Conservation (phyloP, 2,888 invertebrate species). For the Metalampra italica region DNA sequence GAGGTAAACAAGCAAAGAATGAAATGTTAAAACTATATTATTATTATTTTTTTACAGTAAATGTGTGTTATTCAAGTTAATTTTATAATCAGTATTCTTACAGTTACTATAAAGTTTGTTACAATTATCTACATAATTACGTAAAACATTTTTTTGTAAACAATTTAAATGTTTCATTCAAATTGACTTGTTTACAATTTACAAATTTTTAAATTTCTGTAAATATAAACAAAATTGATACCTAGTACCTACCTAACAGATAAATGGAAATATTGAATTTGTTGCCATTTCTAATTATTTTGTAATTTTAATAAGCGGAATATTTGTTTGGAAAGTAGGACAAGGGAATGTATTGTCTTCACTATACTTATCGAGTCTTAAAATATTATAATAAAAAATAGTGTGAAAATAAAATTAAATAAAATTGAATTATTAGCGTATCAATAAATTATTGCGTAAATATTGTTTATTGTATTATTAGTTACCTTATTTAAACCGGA, state of each 20-base stretch:
- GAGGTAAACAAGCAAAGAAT: no score
- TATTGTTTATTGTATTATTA: conserved; percentile 28
- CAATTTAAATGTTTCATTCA: no score
- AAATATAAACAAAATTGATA: background rate
- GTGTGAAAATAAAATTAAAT: conserved; percentile 55
- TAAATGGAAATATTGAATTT: background rate
- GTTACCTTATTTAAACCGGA: background rate
- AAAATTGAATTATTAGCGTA: conserved; percentile 73
- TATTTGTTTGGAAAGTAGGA: conserved; percentile 29
- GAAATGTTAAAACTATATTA: no score
- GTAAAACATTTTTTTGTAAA: no score
- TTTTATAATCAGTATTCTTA: no score
- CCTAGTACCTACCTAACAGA: no score
- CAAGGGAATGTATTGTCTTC: conserved; percentile 57
- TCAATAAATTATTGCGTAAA: conserved; percentile 73
- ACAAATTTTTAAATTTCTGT: background rate
- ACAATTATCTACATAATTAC: no score
- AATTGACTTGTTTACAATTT: no score
- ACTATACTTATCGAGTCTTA: conserved; percentile 56
- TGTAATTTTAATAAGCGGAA: conserved; percentile 14
- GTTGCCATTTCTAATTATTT: conserved; percentile 17
- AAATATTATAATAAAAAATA: conserved; percentile 39
- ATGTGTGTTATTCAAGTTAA: no score
- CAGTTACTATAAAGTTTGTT: no score
- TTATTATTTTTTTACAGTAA: no score